These are phyloP conservation scores for Macheiramphus alcinus DNA, from an alignment of 2,113 vertebrate species.

Conservation along the genomic window DNA sequence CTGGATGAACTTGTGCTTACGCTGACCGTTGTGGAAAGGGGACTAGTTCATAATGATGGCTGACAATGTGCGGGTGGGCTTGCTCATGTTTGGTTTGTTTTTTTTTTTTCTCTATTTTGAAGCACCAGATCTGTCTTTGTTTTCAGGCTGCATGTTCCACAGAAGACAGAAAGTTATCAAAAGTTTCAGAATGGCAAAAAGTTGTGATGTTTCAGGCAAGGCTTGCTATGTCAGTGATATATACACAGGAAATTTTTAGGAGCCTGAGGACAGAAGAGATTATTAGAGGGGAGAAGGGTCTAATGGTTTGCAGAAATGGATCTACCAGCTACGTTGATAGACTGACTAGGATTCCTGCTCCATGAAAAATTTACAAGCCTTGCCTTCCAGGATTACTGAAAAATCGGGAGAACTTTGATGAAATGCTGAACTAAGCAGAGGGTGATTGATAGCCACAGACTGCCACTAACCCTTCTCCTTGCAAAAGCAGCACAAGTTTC, in stretches of 20 bases:
- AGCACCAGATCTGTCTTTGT: background rate
- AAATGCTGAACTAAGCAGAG: background rate
- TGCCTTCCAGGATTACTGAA: background rate
- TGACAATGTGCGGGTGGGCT: background rate
- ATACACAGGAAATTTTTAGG: background rate
- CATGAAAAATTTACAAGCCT: background rate
- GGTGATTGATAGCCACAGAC: background rate
- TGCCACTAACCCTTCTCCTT: background rate
- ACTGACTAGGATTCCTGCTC: background rate
- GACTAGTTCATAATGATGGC: too few species aligned
- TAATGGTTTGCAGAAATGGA: background rate
- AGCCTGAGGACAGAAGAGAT: background rate
- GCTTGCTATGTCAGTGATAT: background rate
- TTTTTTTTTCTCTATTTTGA: background rate
- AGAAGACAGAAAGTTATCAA: background rate
- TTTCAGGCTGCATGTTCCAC: background rate
- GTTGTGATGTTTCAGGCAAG: background rate
- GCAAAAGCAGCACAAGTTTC: background rate
- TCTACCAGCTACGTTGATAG: background rate
- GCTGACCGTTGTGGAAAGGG: accelerated
- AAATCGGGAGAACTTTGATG: background rate
- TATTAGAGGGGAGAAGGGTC: background rate
- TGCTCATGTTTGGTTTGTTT: accelerated
- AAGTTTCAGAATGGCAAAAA: background rate
- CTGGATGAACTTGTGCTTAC: background rate